Percentiles rank a stretch among this genome's conserved stretches.
Conservation (phyloP, 2,113 vertebrate species). For the Malurus elegans region DNA sequence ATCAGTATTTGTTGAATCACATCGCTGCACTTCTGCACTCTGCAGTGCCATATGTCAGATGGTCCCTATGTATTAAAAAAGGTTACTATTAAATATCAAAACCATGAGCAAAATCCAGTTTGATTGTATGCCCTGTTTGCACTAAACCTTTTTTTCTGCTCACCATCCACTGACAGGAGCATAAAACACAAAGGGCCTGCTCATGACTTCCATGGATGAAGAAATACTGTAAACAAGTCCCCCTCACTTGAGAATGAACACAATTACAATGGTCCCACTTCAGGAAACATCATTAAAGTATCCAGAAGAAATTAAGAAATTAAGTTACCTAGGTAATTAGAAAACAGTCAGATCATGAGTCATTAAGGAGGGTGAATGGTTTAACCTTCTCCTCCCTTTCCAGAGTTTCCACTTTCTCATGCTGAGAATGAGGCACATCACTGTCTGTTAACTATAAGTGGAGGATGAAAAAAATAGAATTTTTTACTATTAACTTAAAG, state of each 20-base stretch:
- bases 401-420: neutral
- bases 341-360: neutral
- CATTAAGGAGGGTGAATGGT: neutral
- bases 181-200: neutral
- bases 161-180: neutral
- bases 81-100: neutral
- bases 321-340: neutral
- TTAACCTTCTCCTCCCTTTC: neutral
- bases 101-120: neutral
- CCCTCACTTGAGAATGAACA: neutral
- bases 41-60: neutral
- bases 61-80: neutral
- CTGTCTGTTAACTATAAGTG: neutral
- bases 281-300: neutral
- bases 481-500: neutral
- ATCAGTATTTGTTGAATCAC: neutral
- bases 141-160: neutral
- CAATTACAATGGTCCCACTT: neutral
- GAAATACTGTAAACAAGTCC: neutral
- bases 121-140: accelerated
- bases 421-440: neutral
- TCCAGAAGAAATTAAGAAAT: neutral
- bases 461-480: neutral
- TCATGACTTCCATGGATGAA: neutral
- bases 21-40: neutral